Evolutionary conservation across 2,888 invertebrate species (phyloP).

Genomic region (Protodeltote pygarga): DNA sequence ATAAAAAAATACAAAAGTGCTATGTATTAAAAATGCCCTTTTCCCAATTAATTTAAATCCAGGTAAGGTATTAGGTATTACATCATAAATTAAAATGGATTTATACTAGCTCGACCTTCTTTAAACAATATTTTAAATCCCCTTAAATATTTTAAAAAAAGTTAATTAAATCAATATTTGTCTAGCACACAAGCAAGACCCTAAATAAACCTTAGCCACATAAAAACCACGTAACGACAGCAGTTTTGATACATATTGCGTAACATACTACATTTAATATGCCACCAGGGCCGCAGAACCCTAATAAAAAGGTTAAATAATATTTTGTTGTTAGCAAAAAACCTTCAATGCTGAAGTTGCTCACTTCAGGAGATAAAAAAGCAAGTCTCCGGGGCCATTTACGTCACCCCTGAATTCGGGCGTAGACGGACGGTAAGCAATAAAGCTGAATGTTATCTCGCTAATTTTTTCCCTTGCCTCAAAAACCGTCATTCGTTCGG

Average conservation of each 20-base stretch:
- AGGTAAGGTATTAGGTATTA: too few relatives aligned
- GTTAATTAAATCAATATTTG: not conserved
- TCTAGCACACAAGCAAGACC: not conserved
- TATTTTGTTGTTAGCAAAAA: conserved; percentile 34
- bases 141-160: too few relatives aligned
- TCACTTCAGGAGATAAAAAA: conserved; percentile 60
- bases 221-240: not conserved
- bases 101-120: too few relatives aligned
- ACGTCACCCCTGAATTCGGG: conserved; percentile 68
- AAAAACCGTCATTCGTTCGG: conserved; percentile 52
- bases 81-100: too few relatives aligned
- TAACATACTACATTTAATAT: conserved; percentile 6
- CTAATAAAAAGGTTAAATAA: conserved; percentile 35
- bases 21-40: too few relatives aligned
- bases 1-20: too few relatives aligned
- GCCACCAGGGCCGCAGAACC: not conserved
- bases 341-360: conserved; percentile 43
- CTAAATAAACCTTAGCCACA: not conserved
- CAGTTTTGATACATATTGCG: conserved; percentile 10
- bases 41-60: too few relatives aligned
- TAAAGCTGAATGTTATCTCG: conserved; percentile 77
- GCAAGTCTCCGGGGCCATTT: conserved; percentile 55
- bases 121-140: too few relatives aligned
- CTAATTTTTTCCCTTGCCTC: conserved; percentile 71
- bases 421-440: conserved; percentile 67